Evolutionary conservation across 1,140 invertebrate species (phyloP).

Genomic region (Ceratosolen fusciceps): DNA sequence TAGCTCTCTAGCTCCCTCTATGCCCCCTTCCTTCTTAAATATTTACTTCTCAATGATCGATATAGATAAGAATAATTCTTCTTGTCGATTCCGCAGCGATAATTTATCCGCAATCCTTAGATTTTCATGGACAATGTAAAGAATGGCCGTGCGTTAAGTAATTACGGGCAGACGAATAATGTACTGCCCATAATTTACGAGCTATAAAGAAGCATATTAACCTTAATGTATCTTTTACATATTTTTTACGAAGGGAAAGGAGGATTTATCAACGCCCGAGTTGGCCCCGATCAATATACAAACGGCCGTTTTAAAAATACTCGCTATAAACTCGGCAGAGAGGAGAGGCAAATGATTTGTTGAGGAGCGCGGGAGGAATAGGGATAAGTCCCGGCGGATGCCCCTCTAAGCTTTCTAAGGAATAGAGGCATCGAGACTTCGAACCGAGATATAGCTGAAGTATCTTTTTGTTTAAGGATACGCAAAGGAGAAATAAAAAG

Average conservation of each 20-base stretch:
- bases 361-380: background rate
- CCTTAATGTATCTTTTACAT: background rate
- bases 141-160: no score
- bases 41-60: background rate
- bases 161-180: background rate
- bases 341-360: no score
- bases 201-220: background rate
- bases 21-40: no score
- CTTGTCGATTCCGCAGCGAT: background rate
- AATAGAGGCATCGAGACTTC: background rate
- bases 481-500: no score
- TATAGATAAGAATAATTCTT: background rate
- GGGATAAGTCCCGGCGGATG: background rate
- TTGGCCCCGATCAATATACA: background rate
- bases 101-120: background rate
- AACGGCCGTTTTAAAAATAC: background rate
- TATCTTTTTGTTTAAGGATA: background rate
- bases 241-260: background rate
- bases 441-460: background rate
- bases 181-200: background rate
- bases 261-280: background rate
- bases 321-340: background rate
- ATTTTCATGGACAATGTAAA: background rate
- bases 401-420: background rate
- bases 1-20: conserved; percentile 8